Evolutionary conservation across 37 sponge, comb jelly and placozoan genomes (phyloP).

Genomic region (Bolinopsis microptera): DNA sequence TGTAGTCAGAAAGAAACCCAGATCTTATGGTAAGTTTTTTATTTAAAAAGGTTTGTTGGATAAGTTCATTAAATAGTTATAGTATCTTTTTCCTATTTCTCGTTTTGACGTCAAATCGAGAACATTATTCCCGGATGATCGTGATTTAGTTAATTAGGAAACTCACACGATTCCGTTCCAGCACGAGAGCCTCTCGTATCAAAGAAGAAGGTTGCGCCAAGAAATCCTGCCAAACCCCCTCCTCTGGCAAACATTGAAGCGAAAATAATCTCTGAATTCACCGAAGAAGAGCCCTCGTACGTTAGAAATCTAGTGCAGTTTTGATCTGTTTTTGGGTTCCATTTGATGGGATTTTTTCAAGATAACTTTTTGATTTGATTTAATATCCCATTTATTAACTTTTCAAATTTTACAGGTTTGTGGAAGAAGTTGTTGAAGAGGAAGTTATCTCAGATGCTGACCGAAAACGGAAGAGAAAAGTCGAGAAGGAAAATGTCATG

Average conservation of each 20-base stretch:
- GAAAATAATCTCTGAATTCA: conserved; percentile 35
- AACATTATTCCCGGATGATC: no score
- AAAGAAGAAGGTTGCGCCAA: conserved; percentile 17
- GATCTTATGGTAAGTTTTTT: not conserved
- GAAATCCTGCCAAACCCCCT: conserved; percentile 25
- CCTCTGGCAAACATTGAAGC: not conserved
- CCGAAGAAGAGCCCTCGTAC: conserved; percentile 29
- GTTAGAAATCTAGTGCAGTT: no score
- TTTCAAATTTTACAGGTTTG: no score
- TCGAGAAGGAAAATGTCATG: not conserved
- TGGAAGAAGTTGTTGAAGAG: not conserved
- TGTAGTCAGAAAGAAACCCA: not conserved
- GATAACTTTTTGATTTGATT: no score
- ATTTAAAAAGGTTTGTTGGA: no score
- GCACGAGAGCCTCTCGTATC: not conserved
- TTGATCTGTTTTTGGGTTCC: no score
- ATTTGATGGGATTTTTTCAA: no score
- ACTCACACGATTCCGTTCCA: not conserved
- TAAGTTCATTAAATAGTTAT: no score
- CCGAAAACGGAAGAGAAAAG: conserved; percentile 4
- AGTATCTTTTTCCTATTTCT: no score
- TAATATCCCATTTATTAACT: no score
- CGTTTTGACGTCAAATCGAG: no score
- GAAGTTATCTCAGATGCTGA: not conserved
- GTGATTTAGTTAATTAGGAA: no score